phyloP scores from a whole-genome alignment of 2,888 invertebrate genomes.

The Pediacus dermestoides region DNA sequence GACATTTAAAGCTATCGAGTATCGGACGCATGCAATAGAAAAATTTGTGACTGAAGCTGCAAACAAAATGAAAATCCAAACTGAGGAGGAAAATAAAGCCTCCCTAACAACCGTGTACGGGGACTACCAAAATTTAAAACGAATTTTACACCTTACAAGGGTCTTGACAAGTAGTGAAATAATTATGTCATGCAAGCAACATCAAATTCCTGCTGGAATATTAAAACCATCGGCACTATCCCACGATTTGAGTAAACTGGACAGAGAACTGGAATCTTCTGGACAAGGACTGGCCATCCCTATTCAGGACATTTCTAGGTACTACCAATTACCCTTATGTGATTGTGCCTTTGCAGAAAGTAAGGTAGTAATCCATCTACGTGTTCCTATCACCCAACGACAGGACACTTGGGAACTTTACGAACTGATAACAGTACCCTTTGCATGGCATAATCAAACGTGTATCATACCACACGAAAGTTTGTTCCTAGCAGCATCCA shows the following conservation, averaged over 20 bases:
- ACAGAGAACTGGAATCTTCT: conserved; percentile 4
- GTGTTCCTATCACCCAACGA: conserved; percentile 20
- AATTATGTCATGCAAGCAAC: conserved; percentile 18
- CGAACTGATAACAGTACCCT: conserved; percentile 21
- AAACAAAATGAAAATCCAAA: no score
- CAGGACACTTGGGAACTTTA: conserved; percentile 19
- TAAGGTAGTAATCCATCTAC: conserved; percentile 12
- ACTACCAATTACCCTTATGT: conserved; percentile 20
- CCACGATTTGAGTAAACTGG: conserved; percentile 12
- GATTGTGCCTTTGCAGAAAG: conserved; percentile 18
- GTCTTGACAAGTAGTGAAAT: conserved; percentile 7
- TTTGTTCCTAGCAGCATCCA: conserved; percentile 13
- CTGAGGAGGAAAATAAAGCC: conserved; percentile 9
- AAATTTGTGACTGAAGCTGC: conserved; percentile 4
- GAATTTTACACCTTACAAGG: background rate
- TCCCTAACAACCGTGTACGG: conserved; percentile 3
- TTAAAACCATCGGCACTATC: conserved; percentile 13
- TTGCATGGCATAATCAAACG: conserved; percentile 22
- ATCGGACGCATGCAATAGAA: conserved; percentile 11
- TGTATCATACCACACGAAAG: conserved; percentile 19
- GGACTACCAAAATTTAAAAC: conserved; percentile 11
- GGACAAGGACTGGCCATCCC: conserved; percentile 19
- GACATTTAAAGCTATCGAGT: conserved; percentile 7
- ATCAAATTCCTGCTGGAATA: conserved; percentile 16
- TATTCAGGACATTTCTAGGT: conserved; percentile 10